phyloP scores from a whole-genome alignment of 2,888 invertebrate genomes.

The Galerucella pusilla region DNA sequence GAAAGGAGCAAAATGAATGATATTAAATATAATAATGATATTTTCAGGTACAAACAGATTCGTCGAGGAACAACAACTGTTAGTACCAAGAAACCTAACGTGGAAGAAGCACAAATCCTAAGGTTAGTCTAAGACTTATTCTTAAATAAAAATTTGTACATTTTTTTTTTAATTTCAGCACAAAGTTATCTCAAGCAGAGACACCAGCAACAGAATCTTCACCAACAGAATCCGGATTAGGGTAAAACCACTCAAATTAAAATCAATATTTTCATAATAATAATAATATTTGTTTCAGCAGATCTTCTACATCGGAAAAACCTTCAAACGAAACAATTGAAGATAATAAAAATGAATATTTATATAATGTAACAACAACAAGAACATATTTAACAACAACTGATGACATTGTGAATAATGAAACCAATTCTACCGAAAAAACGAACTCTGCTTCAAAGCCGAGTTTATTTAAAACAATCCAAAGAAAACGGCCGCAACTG shows the following conservation, averaged over 20 bases:
- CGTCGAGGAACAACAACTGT: conserved; percentile 46
- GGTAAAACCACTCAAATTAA: conserved; percentile 10
- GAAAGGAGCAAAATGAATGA: too few relatives aligned
- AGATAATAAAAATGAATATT: conserved; percentile 27
- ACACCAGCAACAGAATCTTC: conserved; percentile 2
- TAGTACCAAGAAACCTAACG: conserved; percentile 28
- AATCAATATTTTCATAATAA: conserved; percentile 1
- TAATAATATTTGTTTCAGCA: conserved; percentile 15
- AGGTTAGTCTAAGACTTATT: not conserved
- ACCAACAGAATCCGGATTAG: conserved; percentile 1
- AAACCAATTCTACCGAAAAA: conserved; percentile 22
- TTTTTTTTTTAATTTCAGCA: conserved; percentile 5
- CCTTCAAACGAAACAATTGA: conserved; percentile 13
- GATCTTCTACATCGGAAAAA: conserved; percentile 1
- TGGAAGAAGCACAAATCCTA: conserved; percentile 19
- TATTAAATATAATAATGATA: too few relatives aligned
- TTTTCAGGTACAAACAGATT: conserved; percentile 48
- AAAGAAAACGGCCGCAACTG: conserved; percentile 52
- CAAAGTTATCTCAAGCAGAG: conserved; percentile 13
- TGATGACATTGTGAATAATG: conserved; percentile 34
- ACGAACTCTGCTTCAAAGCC: conserved; percentile 35
- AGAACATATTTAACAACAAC: conserved; percentile 29
- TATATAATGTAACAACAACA: conserved; percentile 30
- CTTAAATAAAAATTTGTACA: too few relatives aligned
- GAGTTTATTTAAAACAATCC: conserved; percentile 38